phyloP scores from a whole-genome alignment of 2,888 invertebrate species.

The Pycnomerus fuliginosus region DNA sequence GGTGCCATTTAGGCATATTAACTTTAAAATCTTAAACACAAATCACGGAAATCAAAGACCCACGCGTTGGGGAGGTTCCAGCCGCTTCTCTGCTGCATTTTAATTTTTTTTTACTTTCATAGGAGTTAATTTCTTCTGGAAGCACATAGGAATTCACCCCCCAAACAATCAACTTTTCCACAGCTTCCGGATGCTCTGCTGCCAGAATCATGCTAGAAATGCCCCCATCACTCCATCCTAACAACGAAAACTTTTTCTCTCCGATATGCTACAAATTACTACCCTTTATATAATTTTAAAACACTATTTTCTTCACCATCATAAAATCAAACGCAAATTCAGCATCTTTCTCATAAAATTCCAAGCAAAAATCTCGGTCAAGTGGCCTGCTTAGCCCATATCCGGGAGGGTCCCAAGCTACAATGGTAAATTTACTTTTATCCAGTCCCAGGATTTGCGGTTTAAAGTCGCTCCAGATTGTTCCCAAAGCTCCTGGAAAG shows the following conservation, averaged over 20 bases:
- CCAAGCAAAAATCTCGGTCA: constrained; percentile 64
- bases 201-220: constrained; percentile 76
- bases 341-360: constrained; percentile 78
- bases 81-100: too few relatives aligned
- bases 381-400: constrained; percentile 84
- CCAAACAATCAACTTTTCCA: constrained; percentile 75
- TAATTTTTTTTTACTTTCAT: constrained; percentile 58
- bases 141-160: constrained; percentile 76
- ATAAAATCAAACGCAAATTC: constrained; percentile 68
- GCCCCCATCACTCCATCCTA: constrained; percentile 93
- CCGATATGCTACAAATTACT: constrained; percentile 51
- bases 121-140: constrained; percentile 64
- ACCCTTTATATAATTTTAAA: not conserved
- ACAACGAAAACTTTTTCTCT: constrained; percentile 67
- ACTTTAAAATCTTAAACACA: too few relatives aligned
- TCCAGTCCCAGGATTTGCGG: constrained; percentile 72
- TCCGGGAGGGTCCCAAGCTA: constrained; percentile 85
- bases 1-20: too few relatives aligned
- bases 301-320: constrained; percentile 58
- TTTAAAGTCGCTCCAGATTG: constrained; percentile 80
- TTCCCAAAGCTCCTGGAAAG: constrained; percentile 79
- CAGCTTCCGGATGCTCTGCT: constrained; percentile 63
- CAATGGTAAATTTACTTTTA: constrained; percentile 61
- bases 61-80: too few relatives aligned
- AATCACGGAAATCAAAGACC: too few relatives aligned